These are phyloP conservation scores for Okapia johnstoni DNA, from an alignment of 2,113 vertebrate genomes.

Conservation along the genomic window DNA sequence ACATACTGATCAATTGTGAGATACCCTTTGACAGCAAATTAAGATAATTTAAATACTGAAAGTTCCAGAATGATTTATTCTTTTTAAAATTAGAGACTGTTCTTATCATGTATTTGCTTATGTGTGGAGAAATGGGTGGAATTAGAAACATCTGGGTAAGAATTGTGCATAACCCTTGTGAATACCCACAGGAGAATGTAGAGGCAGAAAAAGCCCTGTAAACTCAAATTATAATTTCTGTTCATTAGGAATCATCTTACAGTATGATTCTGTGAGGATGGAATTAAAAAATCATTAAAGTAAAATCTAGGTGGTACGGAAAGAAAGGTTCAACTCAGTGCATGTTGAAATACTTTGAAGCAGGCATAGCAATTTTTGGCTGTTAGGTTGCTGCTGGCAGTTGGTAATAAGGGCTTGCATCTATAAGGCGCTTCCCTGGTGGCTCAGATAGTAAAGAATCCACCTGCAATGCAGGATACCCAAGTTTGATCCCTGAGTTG, in stretches of 20 bases:
- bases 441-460: neutral
- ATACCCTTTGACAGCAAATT: neutral
- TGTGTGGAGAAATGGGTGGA: neutral
- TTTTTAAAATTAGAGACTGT: neutral
- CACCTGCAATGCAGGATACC: neutral
- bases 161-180: neutral
- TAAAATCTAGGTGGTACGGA: neutral
- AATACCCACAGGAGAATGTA: neutral
- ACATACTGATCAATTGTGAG: neutral
- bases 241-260: neutral
- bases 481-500: neutral
- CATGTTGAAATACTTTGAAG: slow-evolving; percentile 10
- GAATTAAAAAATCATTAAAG: neutral
- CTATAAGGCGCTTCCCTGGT: neutral
- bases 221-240: neutral
- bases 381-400: neutral
- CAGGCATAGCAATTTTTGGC: neutral
- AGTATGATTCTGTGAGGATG: neutral
- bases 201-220: neutral
- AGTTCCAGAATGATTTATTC: neutral
- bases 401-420: neutral
- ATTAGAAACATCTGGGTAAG: neutral
- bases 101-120: neutral
- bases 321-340: neutral
- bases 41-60: neutral